Base-by-base conservation (phyloP, 1,140 invertebrate genomes). In the Drosophila quadrilineata region DNA sequence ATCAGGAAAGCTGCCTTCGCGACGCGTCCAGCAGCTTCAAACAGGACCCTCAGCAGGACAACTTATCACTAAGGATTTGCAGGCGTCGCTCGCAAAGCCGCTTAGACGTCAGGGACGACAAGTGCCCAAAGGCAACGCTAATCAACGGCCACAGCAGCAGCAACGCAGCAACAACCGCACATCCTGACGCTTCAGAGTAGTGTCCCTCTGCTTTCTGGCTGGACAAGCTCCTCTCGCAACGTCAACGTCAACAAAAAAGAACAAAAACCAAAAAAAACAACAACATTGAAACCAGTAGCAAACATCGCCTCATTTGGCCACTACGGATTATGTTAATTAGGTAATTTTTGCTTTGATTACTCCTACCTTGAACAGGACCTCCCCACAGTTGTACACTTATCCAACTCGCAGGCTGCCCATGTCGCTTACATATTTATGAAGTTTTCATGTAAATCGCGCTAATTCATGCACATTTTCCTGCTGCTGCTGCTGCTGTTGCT, bases 321-420 rank as follows among this genome's bases (percentile, higher is more conserved):
- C 76, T 84, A 74, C 74, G 84, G 84, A 87, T 87, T 87, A 87
- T 87, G 84, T 87, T 87, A 87, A 87, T 87, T 87, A 87, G 84
- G 84, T 87, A 87, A 87, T 87, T 87, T 87, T 75, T 77, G 84
- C 84, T 87, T 87, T 87, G 76, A 87, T 87, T 87, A 70, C 65
- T 60, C 52, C 52, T 82, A 87, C 84, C 84, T 87, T 82, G 53
- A 75, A 73, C 56, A 50, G 35, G 26, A 46, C 46, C 31, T 16
- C 28, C 12, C 16, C 8, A 6, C 22, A 3, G 2, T 24, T 6
- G 21, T 29, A 24, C 41, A 1, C 33, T 48, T 6, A 14, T 38
- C 22, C 22, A 9, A 12, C 43, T 48, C 26, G 12, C 14, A 21
- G 3, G 36, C 26, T 45, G 65, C 71, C 64, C 69, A 43, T 28